Base-by-base conservation (phyloP, 1,140 invertebrate genomes). In the Drosophila hydei region DNA sequence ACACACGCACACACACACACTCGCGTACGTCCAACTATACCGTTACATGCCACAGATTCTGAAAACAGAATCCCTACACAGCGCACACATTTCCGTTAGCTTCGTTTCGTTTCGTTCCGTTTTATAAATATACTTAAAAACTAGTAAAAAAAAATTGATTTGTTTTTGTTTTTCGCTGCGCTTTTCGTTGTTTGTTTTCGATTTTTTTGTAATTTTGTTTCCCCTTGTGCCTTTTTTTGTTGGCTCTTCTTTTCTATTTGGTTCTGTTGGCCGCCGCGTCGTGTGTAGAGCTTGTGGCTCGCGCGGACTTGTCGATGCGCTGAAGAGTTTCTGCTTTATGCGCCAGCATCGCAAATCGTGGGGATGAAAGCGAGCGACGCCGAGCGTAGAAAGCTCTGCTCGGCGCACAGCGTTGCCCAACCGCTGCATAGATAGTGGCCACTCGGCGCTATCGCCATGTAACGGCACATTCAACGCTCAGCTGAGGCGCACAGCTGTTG, bases 11-110 rank as follows among this genome's bases (percentile, higher is more conserved):
- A 23, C 63, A 7, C 16, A n/a, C 38, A 19, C 40, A 14, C 36
- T 16, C 45, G 50, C 27, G 7, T 11, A 40, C 27, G 54, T 40
- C 36, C 36, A 33, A 36, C 52, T 36, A 11, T 33, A 64, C 38
- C 56, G 56, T 62, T 80, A 80, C 77, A 79, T 79, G 77, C 52
- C 77, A 80, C 54, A 54, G 51, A 56, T 43, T 56, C 19, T 43
- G 54, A 16, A 16, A 56, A 65, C 42, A 75, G 36, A 64, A 71
- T 72, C 47, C 55, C 47, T 42, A 23, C 43, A 9, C 67, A 36
- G 33, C 6, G 30, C 45, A 60, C 16, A 68, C 45, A 51, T 63
- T 54, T 54, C 51, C 16, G 27, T 51, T 30, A 19, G 9, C 27
- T 12, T 12, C 16, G 36, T 60, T 21, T 33, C 16, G 14, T 8